phyloP scores from a whole-genome alignment of 92 coral and sea anemone genomes.

The Blastomussa wellsi region DNA sequence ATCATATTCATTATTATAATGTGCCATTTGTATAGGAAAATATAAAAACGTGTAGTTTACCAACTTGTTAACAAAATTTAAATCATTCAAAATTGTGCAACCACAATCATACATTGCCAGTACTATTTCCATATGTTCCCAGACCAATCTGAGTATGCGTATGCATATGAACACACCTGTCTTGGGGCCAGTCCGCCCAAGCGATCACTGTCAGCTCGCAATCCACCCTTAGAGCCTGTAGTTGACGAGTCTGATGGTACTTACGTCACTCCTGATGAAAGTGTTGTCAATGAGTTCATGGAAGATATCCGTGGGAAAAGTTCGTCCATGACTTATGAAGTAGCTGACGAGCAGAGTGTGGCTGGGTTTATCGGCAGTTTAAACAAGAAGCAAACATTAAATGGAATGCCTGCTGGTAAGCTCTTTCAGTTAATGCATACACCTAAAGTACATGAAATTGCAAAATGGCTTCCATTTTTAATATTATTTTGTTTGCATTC shows the following conservation, averaged over 20 bases:
- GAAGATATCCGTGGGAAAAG: slow-evolving; percentile 20
- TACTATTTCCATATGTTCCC: neutral
- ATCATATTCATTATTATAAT: neutral
- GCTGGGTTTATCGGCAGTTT: slow-evolving; percentile 57
- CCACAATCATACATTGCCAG: too few relatives aligned
- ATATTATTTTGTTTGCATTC: too few relatives aligned
- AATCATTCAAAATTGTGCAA: neutral
- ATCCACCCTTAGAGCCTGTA: slow-evolving; percentile 8
- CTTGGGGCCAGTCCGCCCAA: slow-evolving; percentile 32
- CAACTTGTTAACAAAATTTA: neutral
- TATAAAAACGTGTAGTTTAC: neutral
- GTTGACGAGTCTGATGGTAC: slow-evolving; percentile 10
- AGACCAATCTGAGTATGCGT: slow-evolving; percentile 72
- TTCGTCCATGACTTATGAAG: slow-evolving; percentile 20
- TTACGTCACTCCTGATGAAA: slow-evolving; percentile 52
- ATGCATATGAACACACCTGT: slow-evolving; percentile 64
- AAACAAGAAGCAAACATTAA: slow-evolving; percentile 37
- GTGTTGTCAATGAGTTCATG: slow-evolving; percentile 40
- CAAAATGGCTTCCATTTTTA: too few relatives aligned
- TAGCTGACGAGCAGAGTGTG: slow-evolving; percentile 51
- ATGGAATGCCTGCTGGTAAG: slow-evolving; percentile 51
- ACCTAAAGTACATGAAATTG: too few relatives aligned
- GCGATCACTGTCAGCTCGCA: neutral
- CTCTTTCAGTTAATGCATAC: neutral
- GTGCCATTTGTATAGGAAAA: neutral